phyloP scores from a whole-genome alignment of 1,140 invertebrate genomes.

The Dendrolimus kikuchii region DNA sequence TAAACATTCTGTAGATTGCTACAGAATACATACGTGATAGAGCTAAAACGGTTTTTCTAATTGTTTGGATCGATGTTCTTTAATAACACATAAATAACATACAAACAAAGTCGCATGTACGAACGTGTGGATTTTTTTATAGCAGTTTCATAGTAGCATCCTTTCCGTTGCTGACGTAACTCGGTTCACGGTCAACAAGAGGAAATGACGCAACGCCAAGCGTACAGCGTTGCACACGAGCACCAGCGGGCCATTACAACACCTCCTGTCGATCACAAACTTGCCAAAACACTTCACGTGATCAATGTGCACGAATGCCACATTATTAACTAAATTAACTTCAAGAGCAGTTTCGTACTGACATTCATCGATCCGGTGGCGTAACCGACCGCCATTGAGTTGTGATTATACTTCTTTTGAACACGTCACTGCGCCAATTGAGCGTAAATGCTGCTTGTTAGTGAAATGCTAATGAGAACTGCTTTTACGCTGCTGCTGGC shows the following conservation, averaged over 20 bases:
- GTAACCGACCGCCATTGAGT: constrained; percentile 5
- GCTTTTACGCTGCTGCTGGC: not conserved
- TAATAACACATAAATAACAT: too few species aligned
- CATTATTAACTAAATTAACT: constrained; percentile 1
- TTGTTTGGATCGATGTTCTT: too few species aligned
- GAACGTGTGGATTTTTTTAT: constrained; percentile 20
- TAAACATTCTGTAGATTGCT: too few species aligned
- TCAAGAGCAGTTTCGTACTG: constrained; percentile 2
- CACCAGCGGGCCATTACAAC: constrained; percentile 37
- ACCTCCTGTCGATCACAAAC: constrained; percentile 21
- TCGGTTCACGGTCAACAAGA: constrained; percentile 61
- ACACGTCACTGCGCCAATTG: constrained; percentile 1
- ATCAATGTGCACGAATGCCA: constrained; percentile 10
- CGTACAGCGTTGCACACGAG: constrained; percentile 21
- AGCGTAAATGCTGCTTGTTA: constrained; percentile 8
- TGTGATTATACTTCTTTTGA: constrained; percentile 4
- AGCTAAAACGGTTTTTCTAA: too few species aligned
- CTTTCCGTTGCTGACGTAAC: constrained; percentile 54
- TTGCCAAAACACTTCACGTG: constrained; percentile 49
- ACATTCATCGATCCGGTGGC: not conserved
- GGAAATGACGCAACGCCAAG: constrained; percentile 61
- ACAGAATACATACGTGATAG: too few species aligned
- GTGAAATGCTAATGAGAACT: constrained; percentile 10
- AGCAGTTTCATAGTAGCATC: constrained; percentile 51
- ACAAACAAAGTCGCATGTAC: constrained; percentile 1